These are phyloP conservation scores for Drosophila cardini DNA, from an alignment of 1,140 invertebrate genomes.

Conservation along the genomic window DNA sequence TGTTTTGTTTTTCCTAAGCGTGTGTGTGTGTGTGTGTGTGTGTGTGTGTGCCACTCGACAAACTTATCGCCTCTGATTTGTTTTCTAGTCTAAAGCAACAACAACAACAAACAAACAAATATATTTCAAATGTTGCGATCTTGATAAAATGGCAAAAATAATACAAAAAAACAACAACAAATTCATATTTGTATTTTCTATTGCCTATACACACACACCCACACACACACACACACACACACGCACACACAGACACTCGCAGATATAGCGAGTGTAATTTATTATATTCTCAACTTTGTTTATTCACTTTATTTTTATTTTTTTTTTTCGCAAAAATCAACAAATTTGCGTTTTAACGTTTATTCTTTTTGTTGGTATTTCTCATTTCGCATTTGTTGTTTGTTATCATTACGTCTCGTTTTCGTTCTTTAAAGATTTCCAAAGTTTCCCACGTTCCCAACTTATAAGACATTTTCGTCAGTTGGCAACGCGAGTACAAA, in stretches of 20 bases:
- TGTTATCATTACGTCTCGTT: conserved; percentile 29
- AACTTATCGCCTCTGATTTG: conserved; percentile 71
- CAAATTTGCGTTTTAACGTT: conserved; percentile 39
- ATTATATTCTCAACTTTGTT: conserved; percentile 49
- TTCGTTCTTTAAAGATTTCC: background rate
- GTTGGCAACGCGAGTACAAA: conserved; percentile 20
- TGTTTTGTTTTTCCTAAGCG: conserved; percentile 63
- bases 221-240: background rate
- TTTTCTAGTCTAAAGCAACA: conserved; percentile 60
- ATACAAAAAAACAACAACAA: conserved; percentile 43
- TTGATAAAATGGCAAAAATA: conserved; percentile 60
- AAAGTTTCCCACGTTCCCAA: conserved; percentile 30
- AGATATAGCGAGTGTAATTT: conserved; percentile 43
- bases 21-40: conserved; percentile 13
- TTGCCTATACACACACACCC: conserved; percentile 14
- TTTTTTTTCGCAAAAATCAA: conserved; percentile 44
- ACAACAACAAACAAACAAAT: too few species aligned
- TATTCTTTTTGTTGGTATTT: conserved; percentile 24
- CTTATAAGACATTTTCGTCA: background rate
- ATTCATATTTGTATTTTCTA: conserved; percentile 59
- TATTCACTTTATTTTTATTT: conserved; percentile 21
- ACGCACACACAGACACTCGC: conserved; percentile 6
- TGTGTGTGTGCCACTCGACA: conserved; percentile 61
- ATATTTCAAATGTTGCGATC: conserved; percentile 64
- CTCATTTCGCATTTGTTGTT: conserved; percentile 24